These are phyloP conservation scores for Orthonyx spaldingii DNA, from an alignment of 2,113 vertebrate species.

Conservation along the genomic window DNA sequence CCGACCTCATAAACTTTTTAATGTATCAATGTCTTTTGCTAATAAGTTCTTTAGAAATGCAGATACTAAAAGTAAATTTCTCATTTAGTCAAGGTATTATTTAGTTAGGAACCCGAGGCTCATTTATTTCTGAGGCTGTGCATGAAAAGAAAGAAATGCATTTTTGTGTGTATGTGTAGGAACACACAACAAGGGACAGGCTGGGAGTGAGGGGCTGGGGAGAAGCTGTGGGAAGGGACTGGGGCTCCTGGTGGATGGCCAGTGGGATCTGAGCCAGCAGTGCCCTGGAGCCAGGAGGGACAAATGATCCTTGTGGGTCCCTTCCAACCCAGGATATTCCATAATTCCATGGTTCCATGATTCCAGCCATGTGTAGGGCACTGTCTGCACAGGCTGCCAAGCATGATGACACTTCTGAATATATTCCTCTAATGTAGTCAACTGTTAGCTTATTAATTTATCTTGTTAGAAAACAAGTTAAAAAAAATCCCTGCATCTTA, in stretches of 20 bases:
- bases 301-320: not conserved
- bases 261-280: not conserved
- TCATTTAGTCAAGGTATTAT: constrained; percentile 1
- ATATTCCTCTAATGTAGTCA: not conserved
- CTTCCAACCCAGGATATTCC: not conserved
- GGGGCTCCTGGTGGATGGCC: not conserved
- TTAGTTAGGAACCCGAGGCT: not conserved
- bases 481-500: not conserved
- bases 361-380: not conserved
- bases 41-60: not conserved
- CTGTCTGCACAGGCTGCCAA: not conserved
- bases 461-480: not conserved
- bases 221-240: not conserved
- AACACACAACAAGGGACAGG: not conserved
- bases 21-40: not conserved
- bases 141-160: not conserved
- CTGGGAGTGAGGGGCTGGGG: too few species aligned
- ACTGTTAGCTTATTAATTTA: not conserved
- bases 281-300: not conserved
- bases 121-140: not conserved
- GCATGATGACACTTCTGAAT: not conserved
- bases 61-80: constrained; percentile 12
- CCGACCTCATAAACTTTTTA: not conserved
- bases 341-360: not conserved
- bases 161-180: not conserved